Evolutionary conservation across 1,140 invertebrate genomes (phyloP), one percentile per base, ranked within the genome.

Genomic region (Drosophila carrolli): DNA sequence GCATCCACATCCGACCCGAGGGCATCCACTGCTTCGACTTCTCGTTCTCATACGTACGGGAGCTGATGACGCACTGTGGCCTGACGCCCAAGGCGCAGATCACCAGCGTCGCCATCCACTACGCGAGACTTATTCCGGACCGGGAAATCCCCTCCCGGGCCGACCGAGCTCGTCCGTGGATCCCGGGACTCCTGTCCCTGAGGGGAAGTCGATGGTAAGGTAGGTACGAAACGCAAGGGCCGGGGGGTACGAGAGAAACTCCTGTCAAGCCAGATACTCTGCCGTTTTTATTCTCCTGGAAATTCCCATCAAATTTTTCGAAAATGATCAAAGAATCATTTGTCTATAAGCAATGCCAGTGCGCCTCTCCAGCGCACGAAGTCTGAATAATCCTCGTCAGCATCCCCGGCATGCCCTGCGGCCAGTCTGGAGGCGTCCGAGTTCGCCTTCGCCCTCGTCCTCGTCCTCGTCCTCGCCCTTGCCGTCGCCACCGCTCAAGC

Each of bases 311-410:
- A 79, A 84, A 89, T 83, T 73, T 59, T 77, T 58, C 55, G 57
- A 72, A 89, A 89, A 86, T 86, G 83, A 77, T 79, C 74, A 62
- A 48, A 58, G 62, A 79, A 89, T 78, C 79, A 75, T 79, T 88
- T 57, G 67, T 66, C 60, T 76, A 62, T 88, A 86, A 85, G 82
- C 70, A 81, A 86, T 86, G 82, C 79, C 67, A 86, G 79, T 88
- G 68, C 73, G 83, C 75, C 65, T 73, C 72, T 53, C 75, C 54
- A 58, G 53, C 62, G 55, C 84, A 72, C 70, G 53, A 76, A 77
- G 62, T 53, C 56, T 55, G 51, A 88, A 70, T 76, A 73, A 79
- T 51, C 29, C 29, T 32, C 29, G 29, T 5, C 23, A 10, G 9
- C 56, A 16, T n/a, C 29, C n/a, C 16, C 47, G 47, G 46, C 46